These are phyloP conservation scores for Epicampocera succincta DNA, from an alignment of 2,888 invertebrate species.

Conservation along the genomic window DNA sequence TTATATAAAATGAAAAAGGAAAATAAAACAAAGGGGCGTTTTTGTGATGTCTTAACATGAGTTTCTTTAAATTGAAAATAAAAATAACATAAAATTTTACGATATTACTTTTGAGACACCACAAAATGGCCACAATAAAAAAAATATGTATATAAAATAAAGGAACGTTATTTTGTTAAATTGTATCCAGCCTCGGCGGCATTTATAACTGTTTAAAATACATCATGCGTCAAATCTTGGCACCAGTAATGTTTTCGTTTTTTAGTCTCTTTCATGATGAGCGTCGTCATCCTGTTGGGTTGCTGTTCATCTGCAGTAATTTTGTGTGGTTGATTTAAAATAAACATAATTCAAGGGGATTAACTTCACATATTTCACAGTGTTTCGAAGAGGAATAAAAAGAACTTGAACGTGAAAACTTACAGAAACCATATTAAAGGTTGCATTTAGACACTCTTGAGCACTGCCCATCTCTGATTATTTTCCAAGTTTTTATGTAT, in stretches of 20 bases:
- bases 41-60: slow-evolving; percentile 66
- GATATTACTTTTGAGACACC: slow-evolving; percentile 68
- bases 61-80: slow-evolving; percentile 69
- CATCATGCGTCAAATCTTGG: slow-evolving; percentile 66
- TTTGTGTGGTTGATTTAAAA: slow-evolving; percentile 38
- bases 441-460: background rate
- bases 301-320: background rate
- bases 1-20: background rate
- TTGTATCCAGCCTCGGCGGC: slow-evolving; percentile 37
- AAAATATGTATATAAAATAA: slow-evolving; percentile 27
- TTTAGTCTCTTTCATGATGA: slow-evolving; percentile 12
- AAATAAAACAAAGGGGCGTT: slow-evolving; percentile 56
- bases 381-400: background rate
- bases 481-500: background rate
- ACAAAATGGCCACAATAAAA: slow-evolving; percentile 31
- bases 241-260: slow-evolving; percentile 38
- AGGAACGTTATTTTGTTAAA: slow-evolving; percentile 20
- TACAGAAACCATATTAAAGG: background rate
- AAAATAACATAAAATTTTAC: slow-evolving; percentile 70
- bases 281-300: slow-evolving; percentile 17
- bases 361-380: slow-evolving; percentile 22
- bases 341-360: slow-evolving; percentile 30
- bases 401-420: background rate
- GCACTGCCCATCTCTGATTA: background rate
- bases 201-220: slow-evolving; percentile 56